Evolutionary conservation across 2,797 vertebrate species (phyloP), one percentile per base, ranked within the genome.

Genomic region (Argyrosomus regius): DNA sequence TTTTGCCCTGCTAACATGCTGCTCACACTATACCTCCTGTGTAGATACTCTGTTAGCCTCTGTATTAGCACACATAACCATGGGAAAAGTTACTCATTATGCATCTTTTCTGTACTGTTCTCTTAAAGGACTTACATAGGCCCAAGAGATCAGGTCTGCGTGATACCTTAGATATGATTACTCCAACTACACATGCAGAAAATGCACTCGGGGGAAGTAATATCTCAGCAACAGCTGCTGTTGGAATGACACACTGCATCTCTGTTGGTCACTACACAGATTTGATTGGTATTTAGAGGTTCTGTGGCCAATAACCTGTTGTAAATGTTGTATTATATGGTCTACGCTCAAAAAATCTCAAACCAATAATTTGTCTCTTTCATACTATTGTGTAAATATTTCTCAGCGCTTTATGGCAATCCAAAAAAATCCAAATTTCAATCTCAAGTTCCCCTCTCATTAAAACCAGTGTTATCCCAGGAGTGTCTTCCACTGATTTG

Each of bases 171-270:
- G 53, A 81, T 77, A 70, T 72, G 4, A 76, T 78, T 74, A 64
- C 57, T 74, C 12, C 53, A 80, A 59, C 50, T 58, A 45, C 35
- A 80, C 31, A 56, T 49, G 52, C 26, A 68, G 31, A 24, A 76
- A 78, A 82, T 48, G 20, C 13, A 61, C 71, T 56, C 50, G 11
- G 57, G 61, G 69, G 72, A 89, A 28, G 63, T 54, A 75, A 77
- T 52, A 78, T 72, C 46, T 83, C 77, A 70, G 45, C 39, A 62
- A 64, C 88, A 88, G 77, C 86, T 90, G 87, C 52, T 69, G 39
- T 35, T 65, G 62, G 63, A 81, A 78, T 62, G 75, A 85, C 52
- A 74, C 41, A 61, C 65, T 65, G n/a, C 61, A 39, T 79, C 43
- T 67, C 61, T 45, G 20, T 45, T 53, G 12, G 46, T 75, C 48